Evolutionary conservation across 2,888 invertebrate genomes (phyloP).

Genomic region (Ditula angustiorana): DNA sequence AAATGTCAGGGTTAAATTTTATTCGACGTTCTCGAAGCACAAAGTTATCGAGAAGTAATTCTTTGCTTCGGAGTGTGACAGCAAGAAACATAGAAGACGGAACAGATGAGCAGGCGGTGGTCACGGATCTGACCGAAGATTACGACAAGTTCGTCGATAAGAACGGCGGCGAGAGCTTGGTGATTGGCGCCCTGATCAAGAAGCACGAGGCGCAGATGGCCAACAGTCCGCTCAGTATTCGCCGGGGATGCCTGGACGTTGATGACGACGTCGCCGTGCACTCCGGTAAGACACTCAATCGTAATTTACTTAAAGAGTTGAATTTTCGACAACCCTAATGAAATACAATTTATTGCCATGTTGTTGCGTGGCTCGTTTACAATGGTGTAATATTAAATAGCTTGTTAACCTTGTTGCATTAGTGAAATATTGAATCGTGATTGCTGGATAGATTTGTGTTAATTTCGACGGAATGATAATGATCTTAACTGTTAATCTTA

Average conservation of each 20-base stretch:
- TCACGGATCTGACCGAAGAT: constrained; percentile 73
- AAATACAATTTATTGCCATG: constrained; percentile 14
- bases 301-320: no score
- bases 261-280: constrained; percentile 90
- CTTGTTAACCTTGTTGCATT: constrained; percentile 44
- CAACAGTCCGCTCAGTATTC: constrained; percentile 77
- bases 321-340: constrained; percentile 6
- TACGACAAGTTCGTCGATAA: constrained; percentile 73
- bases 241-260: constrained; percentile 82
- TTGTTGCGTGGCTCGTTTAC: constrained; percentile 26
- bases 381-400: constrained; percentile 39
- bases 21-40: constrained; percentile 90
- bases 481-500: neutral
- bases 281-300: constrained; percentile 88
- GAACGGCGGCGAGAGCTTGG: constrained; percentile 75
- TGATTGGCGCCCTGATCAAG: constrained; percentile 78
- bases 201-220: constrained; percentile 75
- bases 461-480: neutral
- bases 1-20: constrained; percentile 84
- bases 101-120: constrained; percentile 68
- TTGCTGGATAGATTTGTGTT: constrained; percentile 20
- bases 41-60: constrained; percentile 89
- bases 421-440: constrained; percentile 40
- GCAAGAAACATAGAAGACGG: constrained; percentile 79
- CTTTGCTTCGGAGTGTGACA: constrained; percentile 85